Conservation (phyloP, 2,888 invertebrate species). For the Drosophila aldrichi region DNA sequence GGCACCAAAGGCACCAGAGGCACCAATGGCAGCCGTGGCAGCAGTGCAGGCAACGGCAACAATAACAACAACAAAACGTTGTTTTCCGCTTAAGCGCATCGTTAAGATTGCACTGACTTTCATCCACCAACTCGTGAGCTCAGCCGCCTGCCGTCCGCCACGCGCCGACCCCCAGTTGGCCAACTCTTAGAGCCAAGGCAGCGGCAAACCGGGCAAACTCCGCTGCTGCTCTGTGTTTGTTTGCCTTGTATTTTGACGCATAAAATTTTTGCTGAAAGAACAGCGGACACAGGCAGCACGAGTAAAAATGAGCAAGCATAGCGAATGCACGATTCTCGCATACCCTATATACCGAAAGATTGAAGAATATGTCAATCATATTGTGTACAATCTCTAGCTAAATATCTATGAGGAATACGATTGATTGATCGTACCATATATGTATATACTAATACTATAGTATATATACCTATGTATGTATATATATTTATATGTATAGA, state of each 20-base stretch:
- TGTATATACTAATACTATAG: too few species aligned
- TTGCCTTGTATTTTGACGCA: constrained; percentile 60
- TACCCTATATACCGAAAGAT: neutral
- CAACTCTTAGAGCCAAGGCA: constrained; percentile 30
- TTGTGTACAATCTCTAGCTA: too few species aligned
- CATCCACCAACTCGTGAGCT: constrained; percentile 11
- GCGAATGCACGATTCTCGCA: neutral
- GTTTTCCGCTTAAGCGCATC: constrained; percentile 80
- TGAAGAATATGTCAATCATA: too few species aligned
- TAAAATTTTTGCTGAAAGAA: constrained; percentile 25
- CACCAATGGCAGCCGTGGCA: constrained; percentile 6
- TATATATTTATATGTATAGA: too few species aligned
- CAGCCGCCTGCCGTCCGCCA: neutral
- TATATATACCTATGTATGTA: too few species aligned
- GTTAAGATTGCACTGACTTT: constrained; percentile 56
- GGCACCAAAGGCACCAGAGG: constrained; percentile 15
- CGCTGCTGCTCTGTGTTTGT: constrained; percentile 26
- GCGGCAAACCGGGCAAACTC: constrained; percentile 19
- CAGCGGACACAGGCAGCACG: constrained; percentile 7
- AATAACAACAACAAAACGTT: constrained; percentile 60
- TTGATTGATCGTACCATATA: too few species aligned
- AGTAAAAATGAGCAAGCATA: constrained; percentile 12
- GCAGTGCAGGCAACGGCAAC: constrained; percentile 28
- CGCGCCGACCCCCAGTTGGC: neutral
- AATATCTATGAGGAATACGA: too few species aligned